Percentiles rank a stretch among this genome's conserved stretches.
Conservation (phyloP, 2,797 vertebrate species). For the Mionectes olivaceus region DNA sequence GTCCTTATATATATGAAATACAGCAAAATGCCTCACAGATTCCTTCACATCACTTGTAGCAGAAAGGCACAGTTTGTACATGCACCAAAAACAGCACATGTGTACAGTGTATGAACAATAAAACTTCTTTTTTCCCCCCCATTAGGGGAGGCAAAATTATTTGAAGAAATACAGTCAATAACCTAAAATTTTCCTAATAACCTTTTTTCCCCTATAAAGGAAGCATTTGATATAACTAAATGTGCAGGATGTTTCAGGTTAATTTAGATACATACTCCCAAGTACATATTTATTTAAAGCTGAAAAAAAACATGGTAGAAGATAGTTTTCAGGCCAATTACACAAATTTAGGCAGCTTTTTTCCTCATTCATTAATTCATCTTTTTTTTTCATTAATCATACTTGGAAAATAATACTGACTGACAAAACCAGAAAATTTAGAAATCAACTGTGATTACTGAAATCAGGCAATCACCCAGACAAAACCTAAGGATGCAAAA, state of each 20-base stretch:
- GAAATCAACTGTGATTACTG: not conserved
- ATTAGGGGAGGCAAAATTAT: not conserved
- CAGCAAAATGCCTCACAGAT: slow-evolving; percentile 51
- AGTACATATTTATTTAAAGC: not conserved
- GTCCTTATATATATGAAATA: slow-evolving; percentile 50
- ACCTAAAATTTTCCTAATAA: not conserved
- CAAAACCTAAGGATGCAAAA: not conserved
- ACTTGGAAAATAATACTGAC: not conserved
- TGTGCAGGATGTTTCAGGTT: not conserved
- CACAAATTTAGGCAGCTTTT: not conserved
- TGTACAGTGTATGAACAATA: slow-evolving; percentile 10
- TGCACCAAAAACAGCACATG: not conserved
- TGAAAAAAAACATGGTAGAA: not conserved
- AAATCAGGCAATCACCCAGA: not conserved
- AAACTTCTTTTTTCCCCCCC: not conserved
- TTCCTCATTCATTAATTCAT: not conserved
- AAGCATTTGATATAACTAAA: not conserved
- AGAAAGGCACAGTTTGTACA: not conserved
- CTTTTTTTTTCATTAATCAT: not conserved
- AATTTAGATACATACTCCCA: not conserved
- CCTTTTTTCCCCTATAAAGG: not conserved
- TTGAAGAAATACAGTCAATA: slow-evolving; percentile 31
- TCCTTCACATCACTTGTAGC: slow-evolving; percentile 32
- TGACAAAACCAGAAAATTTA: not conserved
- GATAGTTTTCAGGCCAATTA: not conserved